Conservation (phyloP, 2,797 vertebrate species). For the Petrocephalus sullivani region DNA sequence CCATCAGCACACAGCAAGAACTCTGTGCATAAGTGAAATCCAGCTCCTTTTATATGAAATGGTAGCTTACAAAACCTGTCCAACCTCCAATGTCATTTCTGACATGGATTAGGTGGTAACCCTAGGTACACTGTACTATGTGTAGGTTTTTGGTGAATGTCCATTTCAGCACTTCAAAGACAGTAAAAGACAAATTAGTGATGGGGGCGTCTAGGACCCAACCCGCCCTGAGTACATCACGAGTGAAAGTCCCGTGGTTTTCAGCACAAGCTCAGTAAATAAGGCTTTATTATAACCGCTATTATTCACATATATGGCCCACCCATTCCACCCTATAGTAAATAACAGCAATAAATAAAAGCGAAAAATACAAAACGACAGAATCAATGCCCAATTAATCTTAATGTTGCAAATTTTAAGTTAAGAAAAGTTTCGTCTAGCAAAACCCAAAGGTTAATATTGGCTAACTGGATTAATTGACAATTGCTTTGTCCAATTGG, state of each 20-base stretch:
- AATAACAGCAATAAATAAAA: neutral
- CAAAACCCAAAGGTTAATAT: neutral
- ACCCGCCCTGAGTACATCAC: slow-evolving; percentile 32
- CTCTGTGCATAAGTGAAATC: too few relatives aligned
- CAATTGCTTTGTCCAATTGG: neutral
- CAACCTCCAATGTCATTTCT: too few relatives aligned
- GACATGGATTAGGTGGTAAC: too few relatives aligned
- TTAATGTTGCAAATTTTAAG: neutral
- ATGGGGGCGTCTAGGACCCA: neutral
- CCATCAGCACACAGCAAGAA: too few relatives aligned
- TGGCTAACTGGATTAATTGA: neutral
- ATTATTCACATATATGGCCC: neutral
- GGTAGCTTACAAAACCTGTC: too few relatives aligned
- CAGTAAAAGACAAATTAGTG: neutral
- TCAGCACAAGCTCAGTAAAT: slow-evolving; percentile 7
- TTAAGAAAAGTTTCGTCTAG: slow-evolving; percentile 6
- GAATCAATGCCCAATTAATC: neutral
- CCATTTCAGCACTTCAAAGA: neutral
- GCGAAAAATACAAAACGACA: neutral
- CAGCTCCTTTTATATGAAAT: too few relatives aligned
- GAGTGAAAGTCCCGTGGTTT: slow-evolving; percentile 28
- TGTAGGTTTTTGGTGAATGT: neutral
- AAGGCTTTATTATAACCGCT: neutral
- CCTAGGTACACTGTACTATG: neutral
- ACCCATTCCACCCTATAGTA: neutral